Evolutionary conservation across 2,888 invertebrate species (phyloP).

Genomic region (Parascotia fuliginaria): DNA sequence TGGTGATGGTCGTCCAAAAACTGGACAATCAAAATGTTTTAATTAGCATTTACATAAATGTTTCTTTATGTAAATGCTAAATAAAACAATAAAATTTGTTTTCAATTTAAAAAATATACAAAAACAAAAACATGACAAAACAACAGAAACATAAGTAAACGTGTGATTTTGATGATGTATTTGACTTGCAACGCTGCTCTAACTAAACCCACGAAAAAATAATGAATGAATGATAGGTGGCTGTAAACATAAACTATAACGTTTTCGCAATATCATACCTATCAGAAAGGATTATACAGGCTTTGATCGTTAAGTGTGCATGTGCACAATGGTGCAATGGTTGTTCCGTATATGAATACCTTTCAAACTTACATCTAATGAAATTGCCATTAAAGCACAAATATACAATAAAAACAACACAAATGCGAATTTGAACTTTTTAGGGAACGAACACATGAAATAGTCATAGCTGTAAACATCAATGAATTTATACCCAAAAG

Average conservation of each 20-base stretch:
- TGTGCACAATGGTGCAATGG: no score
- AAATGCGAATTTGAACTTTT: not conserved
- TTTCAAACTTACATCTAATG: no score
- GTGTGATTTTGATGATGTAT: slow-evolving; percentile 2
- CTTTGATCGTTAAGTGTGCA: no score
- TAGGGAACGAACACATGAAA: slow-evolving; percentile 24
- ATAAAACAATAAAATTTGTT: no score
- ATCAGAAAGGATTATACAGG: no score
- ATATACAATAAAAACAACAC: not conserved
- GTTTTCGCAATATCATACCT: not conserved
- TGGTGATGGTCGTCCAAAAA: no score
- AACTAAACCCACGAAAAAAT: not conserved
- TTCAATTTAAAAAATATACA: not conserved
- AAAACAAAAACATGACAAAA: not conserved
- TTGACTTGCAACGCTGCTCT: slow-evolving; percentile 7
- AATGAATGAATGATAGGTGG: slow-evolving; percentile 23
- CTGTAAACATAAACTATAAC: slow-evolving; percentile 9
- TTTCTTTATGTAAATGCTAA: no score
- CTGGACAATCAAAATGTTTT: no score
- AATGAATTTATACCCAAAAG: not conserved
- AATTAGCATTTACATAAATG: no score
- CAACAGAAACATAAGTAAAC: not conserved
- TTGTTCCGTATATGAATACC: no score
- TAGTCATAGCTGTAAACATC: slow-evolving; percentile 14
- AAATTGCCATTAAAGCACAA: not conserved